Evolutionary conservation across 2,888 invertebrate species (phyloP).

Genomic region (Tiliacea citrago): DNA sequence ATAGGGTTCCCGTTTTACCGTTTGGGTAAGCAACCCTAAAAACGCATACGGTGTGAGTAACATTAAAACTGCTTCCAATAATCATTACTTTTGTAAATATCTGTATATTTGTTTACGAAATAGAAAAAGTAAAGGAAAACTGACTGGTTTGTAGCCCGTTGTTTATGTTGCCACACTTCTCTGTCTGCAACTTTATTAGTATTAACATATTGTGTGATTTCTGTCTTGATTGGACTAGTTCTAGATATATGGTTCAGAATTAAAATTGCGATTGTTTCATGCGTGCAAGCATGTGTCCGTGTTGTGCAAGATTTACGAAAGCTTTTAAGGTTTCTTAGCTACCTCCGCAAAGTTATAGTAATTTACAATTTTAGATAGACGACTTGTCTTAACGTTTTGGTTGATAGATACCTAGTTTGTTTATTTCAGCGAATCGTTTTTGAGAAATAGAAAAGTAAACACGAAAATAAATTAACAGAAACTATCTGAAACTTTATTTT

Average conservation of each 20-base stretch:
- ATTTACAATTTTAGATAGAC: background rate
- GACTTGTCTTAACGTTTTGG: conserved; percentile 5
- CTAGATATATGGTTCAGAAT: conserved; percentile 25
- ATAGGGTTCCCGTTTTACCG: too few species aligned
- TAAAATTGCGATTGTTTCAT: conserved; percentile 39
- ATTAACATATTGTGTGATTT: conserved; percentile 45
- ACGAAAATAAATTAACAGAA: background rate
- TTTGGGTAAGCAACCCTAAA: background rate
- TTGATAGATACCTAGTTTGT: background rate
- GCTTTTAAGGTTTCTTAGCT: conserved; percentile 2
- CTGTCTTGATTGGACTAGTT: conserved; percentile 39
- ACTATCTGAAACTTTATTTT: background rate
- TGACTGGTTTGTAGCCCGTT: conserved; percentile 15
- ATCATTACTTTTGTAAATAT: background rate
- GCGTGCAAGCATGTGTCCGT: conserved; percentile 10
- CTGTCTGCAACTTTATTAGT: conserved; percentile 29
- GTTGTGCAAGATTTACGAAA: conserved; percentile 31
- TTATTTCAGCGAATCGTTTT: background rate
- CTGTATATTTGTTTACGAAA: conserved; percentile 7
- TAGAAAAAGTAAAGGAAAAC: background rate
- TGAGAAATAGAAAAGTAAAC: background rate
- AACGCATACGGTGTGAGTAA: background rate
- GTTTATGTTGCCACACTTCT: conserved; percentile 44
- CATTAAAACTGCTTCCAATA: background rate
- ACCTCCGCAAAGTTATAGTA: background rate